Evolutionary conservation across 2,113 vertebrate genomes (phyloP).

Genomic region (Cebus imitator): DNA sequence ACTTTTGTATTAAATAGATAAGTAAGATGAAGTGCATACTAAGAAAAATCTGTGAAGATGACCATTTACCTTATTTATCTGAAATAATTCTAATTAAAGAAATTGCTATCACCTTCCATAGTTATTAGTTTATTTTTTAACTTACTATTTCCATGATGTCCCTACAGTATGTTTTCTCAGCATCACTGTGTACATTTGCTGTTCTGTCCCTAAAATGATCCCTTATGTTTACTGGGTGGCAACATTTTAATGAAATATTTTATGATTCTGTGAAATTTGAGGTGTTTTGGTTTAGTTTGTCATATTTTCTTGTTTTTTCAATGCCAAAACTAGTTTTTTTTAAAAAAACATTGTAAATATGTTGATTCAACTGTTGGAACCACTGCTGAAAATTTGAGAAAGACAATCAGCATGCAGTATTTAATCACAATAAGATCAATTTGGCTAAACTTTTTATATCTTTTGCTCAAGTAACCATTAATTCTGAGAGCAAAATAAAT

Average conservation of each 20-base stretch:
- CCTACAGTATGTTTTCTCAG: neutral
- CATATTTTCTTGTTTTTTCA: neutral
- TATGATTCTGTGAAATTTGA: neutral
- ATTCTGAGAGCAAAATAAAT: constrained; percentile 2
- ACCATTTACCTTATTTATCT: neutral
- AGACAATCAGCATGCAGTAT: neutral
- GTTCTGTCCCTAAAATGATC: neutral
- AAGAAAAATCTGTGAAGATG: neutral
- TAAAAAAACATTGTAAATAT: neutral
- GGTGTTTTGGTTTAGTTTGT: neutral
- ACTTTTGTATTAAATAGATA: neutral
- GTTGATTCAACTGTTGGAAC: neutral
- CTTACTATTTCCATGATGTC: neutral
- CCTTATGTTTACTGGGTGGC: neutral
- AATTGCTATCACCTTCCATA: neutral
- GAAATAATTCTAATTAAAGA: neutral
- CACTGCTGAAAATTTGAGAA: constrained; percentile 4
- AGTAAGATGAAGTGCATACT: neutral
- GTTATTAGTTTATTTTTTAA: neutral
- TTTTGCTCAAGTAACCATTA: neutral
- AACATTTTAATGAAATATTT: neutral
- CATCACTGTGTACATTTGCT: neutral
- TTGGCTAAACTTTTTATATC: neutral
- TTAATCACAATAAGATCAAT: constrained; percentile 14
- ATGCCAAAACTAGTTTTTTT: neutral